phyloP scores from a whole-genome alignment of 2,888 invertebrate genomes.

The Drosophila imparisetae region DNA sequence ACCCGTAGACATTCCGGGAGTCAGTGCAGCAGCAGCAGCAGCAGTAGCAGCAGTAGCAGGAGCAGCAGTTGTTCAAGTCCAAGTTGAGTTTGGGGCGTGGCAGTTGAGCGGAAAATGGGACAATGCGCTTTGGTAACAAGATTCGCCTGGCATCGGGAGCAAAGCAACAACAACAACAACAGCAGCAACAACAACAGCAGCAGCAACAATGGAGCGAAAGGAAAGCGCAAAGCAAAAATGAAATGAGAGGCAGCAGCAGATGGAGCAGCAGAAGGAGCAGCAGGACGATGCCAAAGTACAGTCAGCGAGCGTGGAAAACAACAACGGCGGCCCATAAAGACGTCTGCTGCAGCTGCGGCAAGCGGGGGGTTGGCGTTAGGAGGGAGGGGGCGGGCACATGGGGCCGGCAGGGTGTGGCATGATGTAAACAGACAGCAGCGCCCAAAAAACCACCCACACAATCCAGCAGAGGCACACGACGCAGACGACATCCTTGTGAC shows the following conservation, averaged over 20 bases:
- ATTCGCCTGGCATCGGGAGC: conserved; percentile 34
- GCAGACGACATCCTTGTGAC: conserved; percentile 50
- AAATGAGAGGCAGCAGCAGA: conserved; percentile 18
- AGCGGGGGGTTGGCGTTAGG: not conserved
- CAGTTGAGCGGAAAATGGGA: conserved; percentile 43
- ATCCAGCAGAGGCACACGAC: conserved; percentile 6
- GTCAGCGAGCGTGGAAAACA: conserved; percentile 77
- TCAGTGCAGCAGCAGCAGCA: conserved; percentile 5
- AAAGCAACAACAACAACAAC: conserved; percentile 24
- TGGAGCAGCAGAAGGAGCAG: conserved; percentile 35
- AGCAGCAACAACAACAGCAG: not conserved
- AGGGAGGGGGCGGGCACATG: not conserved
- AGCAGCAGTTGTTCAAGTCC: conserved; percentile 19
- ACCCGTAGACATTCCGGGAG: conserved; percentile 2
- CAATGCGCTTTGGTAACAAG: conserved; percentile 49
- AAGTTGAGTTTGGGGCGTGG: conserved; percentile 54
- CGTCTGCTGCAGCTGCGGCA: conserved; percentile 68
- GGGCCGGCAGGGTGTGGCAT: conserved; percentile 19
- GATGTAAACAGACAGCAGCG: conserved; percentile 21
- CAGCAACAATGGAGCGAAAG: conserved; percentile 1
- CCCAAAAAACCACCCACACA: not conserved
- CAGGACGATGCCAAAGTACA: conserved; percentile 65
- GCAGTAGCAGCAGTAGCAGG: not conserved
- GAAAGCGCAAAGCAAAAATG: conserved; percentile 6
- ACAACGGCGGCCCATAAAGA: conserved; percentile 72